phyloP scores from a whole-genome alignment of 2,113 vertebrate genomes.

The Trematocara unimaculatum region DNA sequence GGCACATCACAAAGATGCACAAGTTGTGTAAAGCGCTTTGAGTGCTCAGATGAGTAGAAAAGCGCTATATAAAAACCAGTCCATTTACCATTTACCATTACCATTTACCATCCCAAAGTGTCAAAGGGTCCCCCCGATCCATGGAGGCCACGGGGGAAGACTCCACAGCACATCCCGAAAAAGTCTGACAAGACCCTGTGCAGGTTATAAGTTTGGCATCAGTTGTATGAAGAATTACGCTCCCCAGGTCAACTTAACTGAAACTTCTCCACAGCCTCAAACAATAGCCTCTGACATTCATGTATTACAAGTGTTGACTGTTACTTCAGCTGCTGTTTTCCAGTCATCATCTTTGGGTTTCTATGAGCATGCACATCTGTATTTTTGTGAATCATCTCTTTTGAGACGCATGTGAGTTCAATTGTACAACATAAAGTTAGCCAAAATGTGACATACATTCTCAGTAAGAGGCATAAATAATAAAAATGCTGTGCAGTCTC shows the following conservation, averaged over 20 bases:
- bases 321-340: background rate
- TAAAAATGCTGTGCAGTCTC: background rate
- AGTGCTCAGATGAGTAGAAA: too few species aligned
- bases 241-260: background rate
- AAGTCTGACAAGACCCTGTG: accelerated
- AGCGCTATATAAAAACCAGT: too few species aligned
- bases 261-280: background rate
- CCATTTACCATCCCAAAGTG: background rate
- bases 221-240: accelerated
- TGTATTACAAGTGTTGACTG: background rate
- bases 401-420: accelerated
- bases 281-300: background rate
- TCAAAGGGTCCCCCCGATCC: background rate
- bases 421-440: background rate
- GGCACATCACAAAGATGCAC: background rate
- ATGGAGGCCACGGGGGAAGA: accelerated
- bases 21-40: too few species aligned
- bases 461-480: background rate
- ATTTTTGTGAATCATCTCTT: background rate
- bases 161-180: background rate
- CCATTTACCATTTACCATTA: too few species aligned
- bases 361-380: background rate
- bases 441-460: background rate
- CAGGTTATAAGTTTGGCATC: background rate
- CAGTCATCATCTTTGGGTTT: background rate